phyloP scores from a whole-genome alignment of 2,113 vertebrate species.

The Gallinago jamesoni region DNA sequence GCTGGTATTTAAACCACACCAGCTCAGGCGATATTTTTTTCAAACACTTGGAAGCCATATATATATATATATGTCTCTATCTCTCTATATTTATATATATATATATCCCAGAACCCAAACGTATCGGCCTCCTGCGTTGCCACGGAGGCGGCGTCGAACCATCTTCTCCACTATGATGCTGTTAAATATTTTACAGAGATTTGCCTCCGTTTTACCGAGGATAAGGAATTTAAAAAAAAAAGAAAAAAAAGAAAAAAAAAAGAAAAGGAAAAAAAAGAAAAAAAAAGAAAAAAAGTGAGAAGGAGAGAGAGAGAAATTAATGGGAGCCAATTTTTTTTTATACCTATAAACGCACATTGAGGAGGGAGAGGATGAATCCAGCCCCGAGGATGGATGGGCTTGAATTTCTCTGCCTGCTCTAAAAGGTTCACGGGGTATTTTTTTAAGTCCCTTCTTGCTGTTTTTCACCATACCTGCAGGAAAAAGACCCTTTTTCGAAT shows the following conservation, averaged over 20 bases:
- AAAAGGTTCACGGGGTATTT: background rate
- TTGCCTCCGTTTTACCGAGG: constrained; percentile 81
- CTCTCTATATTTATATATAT: background rate
- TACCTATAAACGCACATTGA: background rate
- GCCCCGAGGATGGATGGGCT: background rate
- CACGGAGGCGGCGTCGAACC: background rate
- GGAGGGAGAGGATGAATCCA: background rate
- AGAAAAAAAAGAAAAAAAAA: constrained; percentile 3
- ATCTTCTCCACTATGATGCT: constrained; percentile 78
- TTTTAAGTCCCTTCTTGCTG: background rate
- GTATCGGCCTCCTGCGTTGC: background rate
- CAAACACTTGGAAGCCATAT: background rate
- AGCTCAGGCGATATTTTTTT: background rate
- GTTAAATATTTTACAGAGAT: constrained; percentile 70
- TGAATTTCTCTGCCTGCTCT: background rate
- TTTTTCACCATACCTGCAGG: background rate
- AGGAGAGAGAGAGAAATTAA: background rate
- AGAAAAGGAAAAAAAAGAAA: background rate
- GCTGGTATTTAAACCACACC: background rate
- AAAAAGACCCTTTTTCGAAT: background rate
- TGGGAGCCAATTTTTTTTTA: background rate
- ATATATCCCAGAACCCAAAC: background rate
- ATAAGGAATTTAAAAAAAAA: constrained; percentile 52
- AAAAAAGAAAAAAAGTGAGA: background rate
- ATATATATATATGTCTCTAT: background rate